Evolutionary conservation across 2,113 vertebrate species (phyloP).

Genomic region (Ariopsis seemanni): DNA sequence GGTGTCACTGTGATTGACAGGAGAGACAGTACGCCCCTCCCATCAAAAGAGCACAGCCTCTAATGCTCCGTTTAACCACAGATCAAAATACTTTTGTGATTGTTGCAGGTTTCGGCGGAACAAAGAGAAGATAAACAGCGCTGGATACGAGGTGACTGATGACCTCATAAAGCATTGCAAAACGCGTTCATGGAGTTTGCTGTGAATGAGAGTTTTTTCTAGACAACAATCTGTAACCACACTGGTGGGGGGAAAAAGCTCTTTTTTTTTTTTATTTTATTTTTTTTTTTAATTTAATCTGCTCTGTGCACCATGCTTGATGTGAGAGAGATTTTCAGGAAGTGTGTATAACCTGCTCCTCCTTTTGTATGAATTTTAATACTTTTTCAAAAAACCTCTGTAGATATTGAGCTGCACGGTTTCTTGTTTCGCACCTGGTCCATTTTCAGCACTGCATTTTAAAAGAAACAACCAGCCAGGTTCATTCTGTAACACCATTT

Average conservation of each 20-base stretch:
- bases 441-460: background rate
- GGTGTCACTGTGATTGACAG: background rate
- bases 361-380: background rate
- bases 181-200: background rate
- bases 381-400: background rate
- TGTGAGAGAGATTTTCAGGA: background rate
- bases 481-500: background rate
- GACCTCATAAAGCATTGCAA: background rate
- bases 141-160: background rate
- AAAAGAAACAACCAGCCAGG: background rate
- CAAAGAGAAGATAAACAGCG: constrained; percentile 69
- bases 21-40: background rate
- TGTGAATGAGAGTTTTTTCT: background rate
- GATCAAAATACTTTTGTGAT: too few relatives aligned
- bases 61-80: background rate
- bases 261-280: background rate
- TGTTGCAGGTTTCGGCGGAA: constrained; percentile 71
- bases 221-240: background rate
- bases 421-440: background rate
- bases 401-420: background rate
- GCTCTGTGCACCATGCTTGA: background rate
- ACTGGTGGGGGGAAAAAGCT: too few relatives aligned
- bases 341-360: background rate
- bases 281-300: background rate
- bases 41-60: background rate